These are phyloP conservation scores for Pteruthius melanotis DNA, from an alignment of 2,113 vertebrate genomes.

Conservation along the genomic window DNA sequence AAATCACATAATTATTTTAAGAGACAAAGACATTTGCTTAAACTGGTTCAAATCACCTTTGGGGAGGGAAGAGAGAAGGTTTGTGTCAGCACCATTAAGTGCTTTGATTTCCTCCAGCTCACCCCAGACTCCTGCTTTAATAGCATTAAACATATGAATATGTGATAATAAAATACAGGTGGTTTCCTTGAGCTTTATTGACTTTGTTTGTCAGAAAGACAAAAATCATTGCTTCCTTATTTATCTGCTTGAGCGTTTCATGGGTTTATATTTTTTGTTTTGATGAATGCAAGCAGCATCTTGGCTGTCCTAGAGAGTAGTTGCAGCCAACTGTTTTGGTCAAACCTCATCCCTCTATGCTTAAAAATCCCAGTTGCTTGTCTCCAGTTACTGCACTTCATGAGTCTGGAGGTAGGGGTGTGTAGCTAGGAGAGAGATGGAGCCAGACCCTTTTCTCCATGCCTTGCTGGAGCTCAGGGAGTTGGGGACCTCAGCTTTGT, in stretches of 20 bases:
- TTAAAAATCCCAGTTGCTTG: neutral
- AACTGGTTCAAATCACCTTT: slow-evolving; percentile 42
- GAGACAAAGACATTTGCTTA: slow-evolving; percentile 11
- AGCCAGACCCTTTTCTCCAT: neutral
- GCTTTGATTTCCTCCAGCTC: slow-evolving; percentile 22
- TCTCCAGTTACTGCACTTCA: fast-evolving
- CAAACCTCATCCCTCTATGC: neutral
- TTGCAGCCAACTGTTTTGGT: neutral
- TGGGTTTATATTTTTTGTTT: neutral
- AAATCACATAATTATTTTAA: slow-evolving; percentile 62
- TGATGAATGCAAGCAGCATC: neutral
- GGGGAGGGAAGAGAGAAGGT: neutral
- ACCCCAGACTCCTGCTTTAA: neutral
- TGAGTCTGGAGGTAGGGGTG: neutral
- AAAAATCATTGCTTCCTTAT: neutral
- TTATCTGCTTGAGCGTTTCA: neutral
- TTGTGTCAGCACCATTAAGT: neutral
- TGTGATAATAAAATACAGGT: slow-evolving; percentile 5
- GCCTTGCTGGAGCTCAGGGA: neutral
- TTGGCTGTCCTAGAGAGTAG: neutral
- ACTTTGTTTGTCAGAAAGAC: neutral
- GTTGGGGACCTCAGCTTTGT: fast-evolving
- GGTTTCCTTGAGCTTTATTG: neutral
- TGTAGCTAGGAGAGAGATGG: neutral
- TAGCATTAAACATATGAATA: neutral